Evolutionary conservation across 2,113 vertebrate genomes (phyloP).

Genomic region (Dipodomys merriami): DNA sequence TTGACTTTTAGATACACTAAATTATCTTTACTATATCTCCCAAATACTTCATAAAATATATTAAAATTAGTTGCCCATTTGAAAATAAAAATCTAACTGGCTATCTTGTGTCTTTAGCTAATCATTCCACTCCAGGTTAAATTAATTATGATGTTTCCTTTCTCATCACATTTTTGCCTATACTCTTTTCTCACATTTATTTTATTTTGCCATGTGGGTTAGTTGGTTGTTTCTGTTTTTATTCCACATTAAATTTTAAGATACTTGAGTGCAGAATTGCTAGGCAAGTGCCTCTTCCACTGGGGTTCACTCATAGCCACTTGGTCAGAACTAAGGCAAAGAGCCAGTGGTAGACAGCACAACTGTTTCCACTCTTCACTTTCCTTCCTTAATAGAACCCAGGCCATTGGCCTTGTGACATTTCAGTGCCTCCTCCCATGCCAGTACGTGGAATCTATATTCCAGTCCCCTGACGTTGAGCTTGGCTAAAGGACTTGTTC

Average conservation of each 20-base stretch:
- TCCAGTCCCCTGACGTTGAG: background rate
- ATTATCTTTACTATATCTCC: background rate
- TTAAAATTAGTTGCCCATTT: constrained; percentile 24
- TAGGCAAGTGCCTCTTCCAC: no score
- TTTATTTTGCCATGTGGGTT: background rate
- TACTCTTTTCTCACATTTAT: background rate
- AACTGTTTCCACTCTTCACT: background rate
- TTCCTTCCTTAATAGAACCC: background rate
- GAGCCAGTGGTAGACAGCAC: background rate
- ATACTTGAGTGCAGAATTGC: background rate
- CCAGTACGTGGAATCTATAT: background rate
- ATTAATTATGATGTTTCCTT: background rate
- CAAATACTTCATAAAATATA: constrained; percentile 14
- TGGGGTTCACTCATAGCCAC: background rate
- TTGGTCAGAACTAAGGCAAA: background rate
- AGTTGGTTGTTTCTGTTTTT: constrained; percentile 9
- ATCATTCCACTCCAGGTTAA: background rate
- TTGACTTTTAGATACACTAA: constrained; percentile 38
- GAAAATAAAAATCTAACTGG: constrained; percentile 41
- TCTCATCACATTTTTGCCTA: background rate
- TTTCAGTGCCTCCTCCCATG: background rate
- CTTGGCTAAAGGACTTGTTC: background rate
- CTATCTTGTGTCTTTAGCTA: background rate
- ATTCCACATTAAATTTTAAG: constrained; percentile 43
- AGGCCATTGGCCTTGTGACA: background rate